Evolutionary conservation across 2,888 invertebrate genomes (phyloP), one percentile per base, ranked within the genome.

Genomic region (Leucophenga montana): DNA sequence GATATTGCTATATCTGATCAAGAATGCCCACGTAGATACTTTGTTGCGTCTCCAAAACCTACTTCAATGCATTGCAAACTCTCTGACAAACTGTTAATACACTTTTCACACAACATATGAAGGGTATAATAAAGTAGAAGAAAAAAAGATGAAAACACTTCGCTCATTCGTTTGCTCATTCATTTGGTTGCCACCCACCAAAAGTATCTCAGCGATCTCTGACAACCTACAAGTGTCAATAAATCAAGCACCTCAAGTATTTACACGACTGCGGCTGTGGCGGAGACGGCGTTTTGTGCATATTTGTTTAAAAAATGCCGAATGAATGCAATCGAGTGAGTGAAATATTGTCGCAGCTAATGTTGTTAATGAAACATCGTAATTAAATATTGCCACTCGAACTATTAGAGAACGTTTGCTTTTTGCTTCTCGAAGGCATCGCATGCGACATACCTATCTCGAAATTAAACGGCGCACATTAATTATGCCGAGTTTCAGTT

Each of bases 341-440:
- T 86, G 83, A 86, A 81, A 82, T 85, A 86, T 83, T 77, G 82
- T 77, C 75, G 78, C 82, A 76, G 82, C 83, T 86, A 85, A 85
- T 85, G 86, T 78, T 85, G 86, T 86, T 85, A 85, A 85, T 85
- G 85, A 84, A 84, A 86, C 83, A 86, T 78, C 79, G 83, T 79
- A 86, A 85, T 86, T 85, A 85, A 82, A 78, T 79, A 84, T 83
- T 75, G 48, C 46, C 48, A 64, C 48, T 48, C 62, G 8, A 57
- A 39, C 61, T 61, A 64, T 64, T 64, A 64, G 62, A 22, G 46
- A 64, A 46, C 61, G 44, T 3, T 20, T 22, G 56, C 14, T 6
- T 46, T n/a, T 46, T 18, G 16, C 46, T 50, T 50, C 16, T 18
- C 50, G 48, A 62, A 53, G 64, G 67, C 71, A 66, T 6, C 54